Evolutionary conservation across 2,888 invertebrate species (phyloP).

Genomic region (Drosophila antonietae): DNA sequence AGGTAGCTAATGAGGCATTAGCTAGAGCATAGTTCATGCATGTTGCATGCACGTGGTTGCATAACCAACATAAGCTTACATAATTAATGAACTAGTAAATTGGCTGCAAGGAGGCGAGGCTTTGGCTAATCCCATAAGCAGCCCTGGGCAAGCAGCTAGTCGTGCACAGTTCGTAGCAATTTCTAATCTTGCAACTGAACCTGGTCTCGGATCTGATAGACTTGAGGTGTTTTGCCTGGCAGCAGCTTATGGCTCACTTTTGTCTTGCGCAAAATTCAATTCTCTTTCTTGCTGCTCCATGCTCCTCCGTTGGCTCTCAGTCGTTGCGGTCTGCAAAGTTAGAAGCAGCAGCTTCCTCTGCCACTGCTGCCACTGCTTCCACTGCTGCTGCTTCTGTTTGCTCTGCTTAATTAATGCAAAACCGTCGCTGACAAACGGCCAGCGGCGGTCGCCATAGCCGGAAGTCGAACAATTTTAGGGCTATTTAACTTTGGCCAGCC

Average conservation of each 20-base stretch:
- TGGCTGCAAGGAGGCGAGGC: background rate
- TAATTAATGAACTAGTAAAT: constrained; percentile 10
- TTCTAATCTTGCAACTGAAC: background rate
- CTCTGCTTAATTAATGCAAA: constrained; percentile 58
- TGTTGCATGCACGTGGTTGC: background rate
- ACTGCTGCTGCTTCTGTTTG: constrained; percentile 31
- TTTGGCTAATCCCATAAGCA: constrained; percentile 10
- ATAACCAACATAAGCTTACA: constrained; percentile 9
- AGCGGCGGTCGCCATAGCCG: constrained; percentile 65
- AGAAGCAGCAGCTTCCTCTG: constrained; percentile 15
- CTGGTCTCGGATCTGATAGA: background rate
- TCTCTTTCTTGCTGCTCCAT: background rate
- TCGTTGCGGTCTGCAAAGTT: constrained; percentile 53
- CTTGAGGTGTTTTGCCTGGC: constrained; percentile 5
- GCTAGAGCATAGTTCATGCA: background rate
- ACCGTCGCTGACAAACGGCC: constrained; percentile 70
- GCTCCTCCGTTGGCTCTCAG: background rate
- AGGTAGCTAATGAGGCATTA: constrained; percentile 1
- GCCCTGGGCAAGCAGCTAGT: constrained; percentile 1
- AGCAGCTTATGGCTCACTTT: background rate
- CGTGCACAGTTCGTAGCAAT: background rate
- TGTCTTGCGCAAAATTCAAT: background rate
- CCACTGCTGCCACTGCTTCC: constrained; percentile 2
- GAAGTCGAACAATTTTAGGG: constrained; percentile 77
- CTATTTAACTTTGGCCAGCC: constrained; percentile 73